Evolutionary conservation across 1,140 invertebrate genomes (phyloP).

Genomic region (Bactericera cockerelli): DNA sequence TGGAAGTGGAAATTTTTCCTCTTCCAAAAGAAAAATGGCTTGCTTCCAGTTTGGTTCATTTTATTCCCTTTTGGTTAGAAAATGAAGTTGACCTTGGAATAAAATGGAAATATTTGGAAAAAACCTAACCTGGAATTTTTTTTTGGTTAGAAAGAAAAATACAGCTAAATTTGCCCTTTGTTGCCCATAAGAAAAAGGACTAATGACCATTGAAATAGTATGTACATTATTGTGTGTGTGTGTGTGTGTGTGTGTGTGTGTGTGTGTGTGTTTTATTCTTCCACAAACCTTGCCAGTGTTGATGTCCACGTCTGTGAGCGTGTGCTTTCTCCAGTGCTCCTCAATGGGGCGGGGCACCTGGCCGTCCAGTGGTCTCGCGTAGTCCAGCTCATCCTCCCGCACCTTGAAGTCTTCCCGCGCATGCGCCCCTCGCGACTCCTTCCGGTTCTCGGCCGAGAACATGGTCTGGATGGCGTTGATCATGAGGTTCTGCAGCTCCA

Average conservation of each 20-base stretch:
- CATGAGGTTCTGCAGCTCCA: constrained; percentile 95
- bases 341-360: constrained; percentile 55
- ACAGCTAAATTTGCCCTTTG: too few species aligned
- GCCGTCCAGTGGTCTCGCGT: constrained; percentile 73
- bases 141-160: too few species aligned
- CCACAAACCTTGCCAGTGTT: constrained; percentile 63
- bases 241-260: constrained; percentile 47
- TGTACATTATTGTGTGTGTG: constrained; percentile 64
- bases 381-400: constrained; percentile 86
- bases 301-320: constrained; percentile 56
- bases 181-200: too few species aligned
- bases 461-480: constrained; percentile 88
- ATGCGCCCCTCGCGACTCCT: constrained; percentile 97
- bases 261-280: constrained; percentile 86
- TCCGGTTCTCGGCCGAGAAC: constrained; percentile 75
- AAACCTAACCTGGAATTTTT: too few species aligned
- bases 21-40: too few species aligned
- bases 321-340: constrained; percentile 95
- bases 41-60: too few species aligned
- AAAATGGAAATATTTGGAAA: too few species aligned
- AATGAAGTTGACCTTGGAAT: too few species aligned
- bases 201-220: too few species aligned
- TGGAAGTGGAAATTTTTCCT: too few species aligned
- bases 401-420: constrained; percentile 88
- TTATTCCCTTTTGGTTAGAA: too few species aligned